phyloP scores from a whole-genome alignment of 1,140 invertebrate species.

The Atopsyche davidsoni region DNA sequence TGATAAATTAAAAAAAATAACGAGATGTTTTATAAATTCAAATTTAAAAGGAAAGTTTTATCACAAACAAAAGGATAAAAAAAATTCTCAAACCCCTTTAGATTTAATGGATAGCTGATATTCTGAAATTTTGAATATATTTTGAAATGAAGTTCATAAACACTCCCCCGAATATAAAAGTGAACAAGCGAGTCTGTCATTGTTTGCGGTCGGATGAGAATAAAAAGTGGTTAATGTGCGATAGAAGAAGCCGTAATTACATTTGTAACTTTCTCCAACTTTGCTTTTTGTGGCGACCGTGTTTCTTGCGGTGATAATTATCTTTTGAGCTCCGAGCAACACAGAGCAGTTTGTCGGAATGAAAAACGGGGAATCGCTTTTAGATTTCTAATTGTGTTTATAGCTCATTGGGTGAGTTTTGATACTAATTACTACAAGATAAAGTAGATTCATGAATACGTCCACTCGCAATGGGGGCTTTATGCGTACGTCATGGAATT shows the following conservation, averaged over 20 bases:
- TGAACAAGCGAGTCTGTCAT: constrained; percentile 2
- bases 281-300: constrained; percentile 14
- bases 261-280: constrained; percentile 20
- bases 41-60: too few species aligned
- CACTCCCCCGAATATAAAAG: constrained; percentile 5
- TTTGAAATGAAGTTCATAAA: constrained; percentile 2
- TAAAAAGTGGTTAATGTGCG: constrained; percentile 22
- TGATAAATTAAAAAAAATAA: too few species aligned
- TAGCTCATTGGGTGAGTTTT: neutral
- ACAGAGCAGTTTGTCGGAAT: too few species aligned
- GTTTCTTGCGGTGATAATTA: constrained; percentile 23
- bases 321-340: constrained; percentile 21
- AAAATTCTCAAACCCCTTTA: too few species aligned
- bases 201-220: neutral
- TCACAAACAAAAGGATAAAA: too few species aligned
- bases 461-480: too few species aligned
- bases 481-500: too few species aligned
- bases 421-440: neutral
- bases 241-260: constrained; percentile 29
- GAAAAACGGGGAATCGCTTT: neutral
- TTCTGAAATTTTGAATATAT: neutral
- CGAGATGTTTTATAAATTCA: too few species aligned
- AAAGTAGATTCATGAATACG: neutral
- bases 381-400: neutral
- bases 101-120: too few species aligned